Evolutionary conservation across 2,113 vertebrate species (phyloP), one percentile per base, ranked within the genome.

Genomic region (Sylvilagus bachmani): DNA sequence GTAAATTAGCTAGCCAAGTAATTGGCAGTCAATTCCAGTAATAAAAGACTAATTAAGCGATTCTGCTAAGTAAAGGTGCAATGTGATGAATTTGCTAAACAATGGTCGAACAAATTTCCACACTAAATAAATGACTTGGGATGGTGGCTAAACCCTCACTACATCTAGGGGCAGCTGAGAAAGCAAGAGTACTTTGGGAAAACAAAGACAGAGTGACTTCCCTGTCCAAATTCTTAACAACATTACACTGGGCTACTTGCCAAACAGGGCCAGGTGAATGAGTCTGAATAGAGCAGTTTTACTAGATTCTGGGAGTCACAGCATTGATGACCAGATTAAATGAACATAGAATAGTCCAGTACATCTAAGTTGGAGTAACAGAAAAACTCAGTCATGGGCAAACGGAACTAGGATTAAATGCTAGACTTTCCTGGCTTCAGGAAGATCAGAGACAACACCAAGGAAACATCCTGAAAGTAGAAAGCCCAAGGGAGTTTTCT

Each of bases 11-110:
- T 97, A 97, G 94, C 83, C 93, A 97, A 74, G 87, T 97, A 96
- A 95, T 86, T 96, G 97, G 97, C 97, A 96, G 96, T 79, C 38
- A 13, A 94, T 97, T 97, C 79, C 89, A 95, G 91, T 92, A 97
- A 97, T 97, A 96, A 94, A 96, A 95, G 71, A 96, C 95, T 96
- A 97, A 97, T 97, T 97, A 97, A 97, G 84, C 95, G 96, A 95
- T 95, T 96, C 86, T 95, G 55, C 93, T 96, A 97, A 96, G 89
- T 95, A 97, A 97, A 97, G 95, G 92, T 95, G 19, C 86, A 90
- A 87, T 95, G 96, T 93, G 89, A 95, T 96, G 71, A 95, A 96
- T 97, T 95, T 97, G 82, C 89, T 95, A 96, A 96, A 96, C 91
- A 97, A 94, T 87, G 70, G 91, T 70, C 89, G 95, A 93, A 97